Conservation (phyloP, 1,140 invertebrate species). For the Colletes gigas region DNA sequence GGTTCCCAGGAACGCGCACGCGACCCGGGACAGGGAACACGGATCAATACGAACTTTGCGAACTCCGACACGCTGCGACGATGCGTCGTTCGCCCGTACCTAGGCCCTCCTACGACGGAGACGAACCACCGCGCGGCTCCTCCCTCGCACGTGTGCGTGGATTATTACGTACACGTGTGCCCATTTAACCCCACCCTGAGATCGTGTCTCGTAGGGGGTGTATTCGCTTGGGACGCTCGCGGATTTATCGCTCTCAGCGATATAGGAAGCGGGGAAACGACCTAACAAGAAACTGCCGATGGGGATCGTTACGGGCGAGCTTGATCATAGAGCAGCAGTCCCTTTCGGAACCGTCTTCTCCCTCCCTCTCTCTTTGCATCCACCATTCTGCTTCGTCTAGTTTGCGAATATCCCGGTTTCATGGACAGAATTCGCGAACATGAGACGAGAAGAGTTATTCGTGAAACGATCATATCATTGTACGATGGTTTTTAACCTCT, state of each 20-base stretch:
- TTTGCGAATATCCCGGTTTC: too few species aligned
- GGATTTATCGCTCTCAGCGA: conserved; percentile 53
- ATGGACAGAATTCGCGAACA: too few species aligned
- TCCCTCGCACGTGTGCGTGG: conserved; percentile 63
- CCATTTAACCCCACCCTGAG: conserved; percentile 40
- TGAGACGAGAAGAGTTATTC: too few species aligned
- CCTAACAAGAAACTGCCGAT: conserved; percentile 28
- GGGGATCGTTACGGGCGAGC: conserved; percentile 7
- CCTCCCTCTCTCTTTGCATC: neutral
- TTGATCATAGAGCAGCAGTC: neutral
- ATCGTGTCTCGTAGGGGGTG: neutral
- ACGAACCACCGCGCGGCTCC: conserved; percentile 31
- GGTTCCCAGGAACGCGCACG: conserved; percentile 78
- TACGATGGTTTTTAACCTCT: too few species aligned
- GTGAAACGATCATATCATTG: too few species aligned
- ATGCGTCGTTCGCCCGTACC: conserved; percentile 38
- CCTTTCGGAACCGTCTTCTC: conserved; percentile 9
- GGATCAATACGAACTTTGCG: conserved; percentile 75
- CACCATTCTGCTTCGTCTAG: too few species aligned
- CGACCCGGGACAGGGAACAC: conserved; percentile 69
- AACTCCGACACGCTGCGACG: conserved; percentile 70
- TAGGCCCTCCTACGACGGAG: conserved; percentile 40
- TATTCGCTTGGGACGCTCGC: conserved; percentile 35
- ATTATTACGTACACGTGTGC: conserved; percentile 67
- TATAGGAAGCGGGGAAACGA: conserved; percentile 9